A percentile compares a stretch with the other conserved stretches of the same genome.
These are phyloP conservation scores for Harmothoe impar DNA, from an alignment of 2,888 invertebrate species.

Conservation along the genomic window DNA sequence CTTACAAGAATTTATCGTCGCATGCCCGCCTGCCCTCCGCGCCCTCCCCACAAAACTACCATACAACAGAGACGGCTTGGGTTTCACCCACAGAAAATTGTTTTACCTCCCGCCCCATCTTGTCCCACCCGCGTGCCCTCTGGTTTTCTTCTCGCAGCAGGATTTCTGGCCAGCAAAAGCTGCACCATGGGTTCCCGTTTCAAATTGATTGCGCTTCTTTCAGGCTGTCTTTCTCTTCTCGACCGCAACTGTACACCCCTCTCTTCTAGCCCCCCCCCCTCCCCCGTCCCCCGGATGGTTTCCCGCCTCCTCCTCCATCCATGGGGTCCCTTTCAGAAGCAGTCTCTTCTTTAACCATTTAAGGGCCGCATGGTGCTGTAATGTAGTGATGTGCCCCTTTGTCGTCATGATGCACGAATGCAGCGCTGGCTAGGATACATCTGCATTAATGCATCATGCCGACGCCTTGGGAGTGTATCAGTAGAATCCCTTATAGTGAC, in stretches of 20 bases:
- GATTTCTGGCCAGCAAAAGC: not conserved
- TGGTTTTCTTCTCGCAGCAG: too few relatives aligned
- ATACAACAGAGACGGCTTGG: not conserved
- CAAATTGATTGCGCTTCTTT: conserved; percentile 33
- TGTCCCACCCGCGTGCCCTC: not conserved
- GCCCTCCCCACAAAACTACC: not conserved
- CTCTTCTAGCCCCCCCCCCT: not conserved
- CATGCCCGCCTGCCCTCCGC: not conserved
- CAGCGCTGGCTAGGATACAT: too few relatives aligned
- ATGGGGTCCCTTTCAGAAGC: not conserved
- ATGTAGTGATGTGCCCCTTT: too few relatives aligned
- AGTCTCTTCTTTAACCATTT: not conserved
- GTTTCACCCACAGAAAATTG: conserved; percentile 18
- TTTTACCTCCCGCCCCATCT: not conserved
- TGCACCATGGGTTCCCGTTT: not conserved
- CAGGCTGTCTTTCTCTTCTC: not conserved
- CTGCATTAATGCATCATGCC: too few relatives aligned
- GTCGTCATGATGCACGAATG: too few relatives aligned
- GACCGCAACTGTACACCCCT: not conserved
- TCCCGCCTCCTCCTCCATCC: too few relatives aligned
- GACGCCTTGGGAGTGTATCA: too few relatives aligned
- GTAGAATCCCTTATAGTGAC: too few relatives aligned
- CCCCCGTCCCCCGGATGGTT: not conserved
- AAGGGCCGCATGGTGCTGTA: too few relatives aligned
- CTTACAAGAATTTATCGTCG: conserved; percentile 34